These are phyloP conservation scores for Cydia fagiglandana DNA, from an alignment of 1,140 invertebrate species.

Conservation along the genomic window DNA sequence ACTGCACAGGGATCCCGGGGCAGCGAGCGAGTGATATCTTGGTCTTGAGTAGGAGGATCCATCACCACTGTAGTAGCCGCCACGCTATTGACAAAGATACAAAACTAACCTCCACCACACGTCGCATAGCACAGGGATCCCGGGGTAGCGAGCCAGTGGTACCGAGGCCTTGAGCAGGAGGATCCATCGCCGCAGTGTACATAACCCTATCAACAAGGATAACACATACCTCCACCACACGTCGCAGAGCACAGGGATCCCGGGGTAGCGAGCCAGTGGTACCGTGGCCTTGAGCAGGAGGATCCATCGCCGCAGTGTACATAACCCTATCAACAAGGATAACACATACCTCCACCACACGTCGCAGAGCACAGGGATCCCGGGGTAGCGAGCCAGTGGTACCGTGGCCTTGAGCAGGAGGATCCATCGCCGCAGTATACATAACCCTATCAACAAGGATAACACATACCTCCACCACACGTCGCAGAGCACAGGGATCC, in stretches of 20 bases:
- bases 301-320: conserved; percentile 95
- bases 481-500: conserved; percentile 88
- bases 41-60: conserved; percentile 88
- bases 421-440: conserved; percentile 93
- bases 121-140: conserved; percentile 90
- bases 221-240: conserved; percentile 93
- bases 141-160: conserved; percentile 91
- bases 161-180: conserved; percentile 87
- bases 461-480: conserved; percentile 90
- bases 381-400: conserved; percentile 91
- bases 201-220: no score
- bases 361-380: conserved; percentile 90
- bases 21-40: conserved; percentile 91
- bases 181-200: conserved; percentile 95
- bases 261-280: conserved; percentile 91
- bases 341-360: conserved; percentile 90
- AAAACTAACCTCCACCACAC: conserved; percentile 93
- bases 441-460: no score
- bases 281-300: conserved; percentile 87
- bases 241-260: conserved; percentile 90
- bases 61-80: conserved; percentile 94
- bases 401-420: conserved; percentile 87
- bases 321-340: no score
- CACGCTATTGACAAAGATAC: no score
- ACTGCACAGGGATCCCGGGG: conserved; percentile 89